Evolutionary conservation across 92 coral and sea anemone genomes (phyloP).

Genomic region (Micromussa lordhowensis): DNA sequence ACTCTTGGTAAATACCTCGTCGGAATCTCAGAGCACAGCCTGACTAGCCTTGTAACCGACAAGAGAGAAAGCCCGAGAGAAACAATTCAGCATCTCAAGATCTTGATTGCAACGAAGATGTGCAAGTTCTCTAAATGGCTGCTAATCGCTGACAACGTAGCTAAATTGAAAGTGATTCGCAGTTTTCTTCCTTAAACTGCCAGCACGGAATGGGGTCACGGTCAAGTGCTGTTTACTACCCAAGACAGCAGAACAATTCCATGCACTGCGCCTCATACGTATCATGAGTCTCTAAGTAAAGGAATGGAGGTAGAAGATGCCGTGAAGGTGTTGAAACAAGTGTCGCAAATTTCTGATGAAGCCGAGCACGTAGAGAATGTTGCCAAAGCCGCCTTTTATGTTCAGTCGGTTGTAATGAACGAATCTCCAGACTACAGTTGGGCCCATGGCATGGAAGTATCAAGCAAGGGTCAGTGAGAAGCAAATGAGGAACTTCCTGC

Average conservation of each 20-base stretch:
- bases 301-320: constrained; percentile 50
- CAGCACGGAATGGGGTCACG: constrained; percentile 33
- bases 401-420: neutral
- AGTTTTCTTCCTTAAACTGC: constrained; percentile 24
- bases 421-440: constrained; percentile 22
- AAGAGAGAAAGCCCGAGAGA: neutral
- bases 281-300: constrained; percentile 7
- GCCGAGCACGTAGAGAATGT: constrained; percentile 16
- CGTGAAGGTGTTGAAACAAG: constrained; percentile 23
- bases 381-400: constrained; percentile 54
- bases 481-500: constrained; percentile 38
- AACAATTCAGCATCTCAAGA: constrained; percentile 29
- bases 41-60: neutral
- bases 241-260: constrained; percentile 35
- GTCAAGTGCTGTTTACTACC: constrained; percentile 44
- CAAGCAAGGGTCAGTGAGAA: constrained; percentile 33
- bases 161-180: neutral
- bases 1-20: constrained; percentile 21
- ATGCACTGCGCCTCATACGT: neutral
- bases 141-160: constrained; percentile 51
- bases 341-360: constrained; percentile 29
- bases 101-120: neutral
- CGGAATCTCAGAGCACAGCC: neutral
- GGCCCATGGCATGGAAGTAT: constrained; percentile 23
- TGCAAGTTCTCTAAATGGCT: constrained; percentile 27